phyloP scores from a whole-genome alignment of 1,140 invertebrate species.

The Bombus waltoni region DNA sequence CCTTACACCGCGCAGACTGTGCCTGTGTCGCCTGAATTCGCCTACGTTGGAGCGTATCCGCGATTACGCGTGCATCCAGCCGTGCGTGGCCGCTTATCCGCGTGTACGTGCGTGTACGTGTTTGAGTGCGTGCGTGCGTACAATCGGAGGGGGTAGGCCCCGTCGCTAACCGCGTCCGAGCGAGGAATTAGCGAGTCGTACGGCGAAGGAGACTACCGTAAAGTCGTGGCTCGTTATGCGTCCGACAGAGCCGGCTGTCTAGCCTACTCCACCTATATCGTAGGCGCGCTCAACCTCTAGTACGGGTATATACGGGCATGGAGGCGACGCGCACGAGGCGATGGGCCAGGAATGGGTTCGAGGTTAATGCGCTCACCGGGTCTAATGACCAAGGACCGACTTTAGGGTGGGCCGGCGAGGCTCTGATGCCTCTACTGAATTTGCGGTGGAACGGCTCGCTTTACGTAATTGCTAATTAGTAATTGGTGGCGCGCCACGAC shows the following conservation, averaged over 20 bases:
- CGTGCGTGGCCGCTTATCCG: background rate
- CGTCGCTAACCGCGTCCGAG: conserved; percentile 57
- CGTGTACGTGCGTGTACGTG: conserved; percentile 24
- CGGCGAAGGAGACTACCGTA: conserved; percentile 53
- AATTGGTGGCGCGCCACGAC: conserved; percentile 3
- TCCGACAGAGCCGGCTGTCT: conserved; percentile 21
- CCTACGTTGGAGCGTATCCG: conserved; percentile 34
- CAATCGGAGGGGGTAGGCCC: conserved; percentile 19
- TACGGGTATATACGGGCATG: conserved; percentile 21
- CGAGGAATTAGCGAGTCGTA: conserved; percentile 63
- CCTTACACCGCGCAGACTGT: background rate
- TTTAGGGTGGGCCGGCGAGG: conserved; percentile 34
- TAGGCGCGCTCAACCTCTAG: conserved; percentile 14
- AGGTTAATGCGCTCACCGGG: conserved; percentile 58
- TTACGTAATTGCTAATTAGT: conserved; percentile 57
- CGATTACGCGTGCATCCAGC: conserved; percentile 4
- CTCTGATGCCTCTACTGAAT: conserved; percentile 35
- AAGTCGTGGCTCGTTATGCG: conserved; percentile 52
- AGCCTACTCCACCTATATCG: conserved; percentile 28
- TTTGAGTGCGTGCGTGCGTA: conserved; percentile 29
- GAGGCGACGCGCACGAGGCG: conserved; percentile 32
- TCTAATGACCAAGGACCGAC: conserved; percentile 53
- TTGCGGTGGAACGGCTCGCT: conserved; percentile 50
- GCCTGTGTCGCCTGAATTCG: conserved; percentile 17
- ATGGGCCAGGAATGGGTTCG: conserved; percentile 55